Percentiles rank a stretch among this genome's conserved stretches.
These are phyloP conservation scores for Bettongia penicillata DNA, from an alignment of 2,113 vertebrate species.

Conservation along the genomic window DNA sequence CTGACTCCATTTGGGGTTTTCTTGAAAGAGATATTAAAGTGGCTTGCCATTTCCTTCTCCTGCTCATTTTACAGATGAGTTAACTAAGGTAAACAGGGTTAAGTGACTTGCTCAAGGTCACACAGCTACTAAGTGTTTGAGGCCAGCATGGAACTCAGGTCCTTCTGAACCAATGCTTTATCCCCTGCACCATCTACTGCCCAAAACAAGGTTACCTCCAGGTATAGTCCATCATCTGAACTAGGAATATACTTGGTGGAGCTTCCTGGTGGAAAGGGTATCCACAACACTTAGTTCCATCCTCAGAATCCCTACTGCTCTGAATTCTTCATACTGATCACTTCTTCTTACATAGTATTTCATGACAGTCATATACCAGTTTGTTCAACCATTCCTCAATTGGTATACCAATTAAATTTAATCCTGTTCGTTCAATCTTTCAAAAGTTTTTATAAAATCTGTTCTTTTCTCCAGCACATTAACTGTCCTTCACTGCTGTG, in stretches of 20 bases:
- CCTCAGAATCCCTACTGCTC: background rate
- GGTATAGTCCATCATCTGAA: background rate
- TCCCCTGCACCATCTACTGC: background rate
- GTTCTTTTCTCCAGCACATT: background rate
- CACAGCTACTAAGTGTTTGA: no score
- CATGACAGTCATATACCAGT: background rate
- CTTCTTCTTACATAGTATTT: background rate
- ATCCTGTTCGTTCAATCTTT: background rate
- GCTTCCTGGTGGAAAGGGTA: background rate
- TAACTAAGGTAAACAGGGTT: background rate
- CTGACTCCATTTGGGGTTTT: background rate
- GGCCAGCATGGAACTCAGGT: background rate
- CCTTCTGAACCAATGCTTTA: background rate
- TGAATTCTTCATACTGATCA: background rate
- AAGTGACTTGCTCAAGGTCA: background rate
- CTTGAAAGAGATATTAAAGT: background rate
- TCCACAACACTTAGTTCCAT: background rate
- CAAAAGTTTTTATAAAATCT: background rate
- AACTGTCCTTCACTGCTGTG: background rate
- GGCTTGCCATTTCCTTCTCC: background rate
- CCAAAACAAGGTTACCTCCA: background rate
- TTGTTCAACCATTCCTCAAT: background rate
- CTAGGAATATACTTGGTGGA: background rate
- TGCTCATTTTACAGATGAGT: background rate
- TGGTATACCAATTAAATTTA: background rate